Conservation (phyloP, 2,888 invertebrate species). For the Eristalinus sepulchralis region DNA sequence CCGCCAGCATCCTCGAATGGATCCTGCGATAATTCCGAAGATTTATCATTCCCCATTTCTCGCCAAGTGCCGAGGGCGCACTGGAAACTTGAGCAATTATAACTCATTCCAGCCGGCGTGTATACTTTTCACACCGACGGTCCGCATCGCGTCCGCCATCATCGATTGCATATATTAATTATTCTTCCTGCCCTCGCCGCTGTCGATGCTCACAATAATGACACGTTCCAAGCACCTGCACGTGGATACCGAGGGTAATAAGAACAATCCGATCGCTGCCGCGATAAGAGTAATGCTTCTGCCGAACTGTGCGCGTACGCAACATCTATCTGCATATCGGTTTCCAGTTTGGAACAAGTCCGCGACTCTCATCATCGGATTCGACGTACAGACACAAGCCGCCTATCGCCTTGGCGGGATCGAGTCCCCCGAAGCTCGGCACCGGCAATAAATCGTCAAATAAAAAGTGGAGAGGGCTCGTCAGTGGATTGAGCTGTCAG, state of each 20-base stretch:
- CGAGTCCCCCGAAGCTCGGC: constrained; percentile 56
- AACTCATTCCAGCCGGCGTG: constrained; percentile 19
- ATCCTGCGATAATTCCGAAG: neutral
- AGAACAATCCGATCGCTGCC: constrained; percentile 59
- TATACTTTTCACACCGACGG: constrained; percentile 41
- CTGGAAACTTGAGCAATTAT: constrained; percentile 33
- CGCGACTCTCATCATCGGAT: constrained; percentile 52
- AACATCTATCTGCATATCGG: constrained; percentile 67
- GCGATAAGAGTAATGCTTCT: constrained; percentile 65
- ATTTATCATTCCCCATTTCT: neutral
- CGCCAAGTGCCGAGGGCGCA: neutral
- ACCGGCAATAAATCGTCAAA: constrained; percentile 69
- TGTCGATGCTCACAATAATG: constrained; percentile 48
- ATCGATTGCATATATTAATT: constrained; percentile 64
- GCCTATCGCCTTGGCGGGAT: constrained; percentile 53
- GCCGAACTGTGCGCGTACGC: constrained; percentile 59
- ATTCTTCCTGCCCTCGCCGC: constrained; percentile 40
- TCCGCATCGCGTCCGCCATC: constrained; percentile 23
- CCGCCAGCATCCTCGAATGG: neutral
- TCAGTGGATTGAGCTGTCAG: constrained; percentile 71
- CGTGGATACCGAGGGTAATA: constrained; percentile 40
- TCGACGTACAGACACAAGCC: neutral
- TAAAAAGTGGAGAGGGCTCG: constrained; percentile 64
- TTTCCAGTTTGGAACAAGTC: constrained; percentile 55
- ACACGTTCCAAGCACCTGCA: constrained; percentile 67